Evolutionary conservation across 2,113 vertebrate species (phyloP).

Genomic region (Monopterus albus): DNA sequence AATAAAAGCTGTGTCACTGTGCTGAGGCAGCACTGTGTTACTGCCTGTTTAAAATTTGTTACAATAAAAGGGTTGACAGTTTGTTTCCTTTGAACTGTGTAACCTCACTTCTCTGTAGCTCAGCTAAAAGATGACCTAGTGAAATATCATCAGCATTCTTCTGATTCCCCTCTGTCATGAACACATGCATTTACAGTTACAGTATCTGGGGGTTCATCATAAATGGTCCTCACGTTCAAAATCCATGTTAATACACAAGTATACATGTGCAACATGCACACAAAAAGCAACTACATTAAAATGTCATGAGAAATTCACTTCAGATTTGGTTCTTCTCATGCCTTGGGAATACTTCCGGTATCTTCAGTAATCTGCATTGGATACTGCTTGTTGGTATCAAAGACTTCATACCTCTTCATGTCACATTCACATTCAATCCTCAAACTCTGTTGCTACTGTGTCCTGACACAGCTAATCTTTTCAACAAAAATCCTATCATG

Average conservation of each 20-base stretch:
- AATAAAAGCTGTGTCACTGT: conserved; percentile 73
- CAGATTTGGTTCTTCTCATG: conserved; percentile 51
- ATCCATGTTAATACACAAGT: background rate
- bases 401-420: conserved; percentile 15
- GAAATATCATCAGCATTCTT: background rate
- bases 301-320: conserved; percentile 43
- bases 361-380: conserved; percentile 58
- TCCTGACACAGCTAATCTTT: background rate
- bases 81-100: conserved; percentile 44
- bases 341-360: conserved; percentile 53
- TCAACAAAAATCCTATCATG: conserved; percentile 22
- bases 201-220: background rate
- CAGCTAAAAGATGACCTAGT: background rate
- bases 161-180: background rate
- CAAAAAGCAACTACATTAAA: conserved; percentile 46
- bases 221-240: background rate
- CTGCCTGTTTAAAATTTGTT: conserved; percentile 47
- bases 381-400: conserved; percentile 37
- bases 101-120: conserved; percentile 11
- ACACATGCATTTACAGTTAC: background rate
- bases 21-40: conserved; percentile 54
- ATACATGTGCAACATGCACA: conserved; percentile 16
- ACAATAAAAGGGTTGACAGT: conserved; percentile 42
- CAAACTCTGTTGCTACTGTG: background rate
- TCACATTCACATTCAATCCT: conserved; percentile 11